These are phyloP conservation scores for Laothoe populi DNA, from an alignment of 2,888 invertebrate genomes.

Conservation along the genomic window DNA sequence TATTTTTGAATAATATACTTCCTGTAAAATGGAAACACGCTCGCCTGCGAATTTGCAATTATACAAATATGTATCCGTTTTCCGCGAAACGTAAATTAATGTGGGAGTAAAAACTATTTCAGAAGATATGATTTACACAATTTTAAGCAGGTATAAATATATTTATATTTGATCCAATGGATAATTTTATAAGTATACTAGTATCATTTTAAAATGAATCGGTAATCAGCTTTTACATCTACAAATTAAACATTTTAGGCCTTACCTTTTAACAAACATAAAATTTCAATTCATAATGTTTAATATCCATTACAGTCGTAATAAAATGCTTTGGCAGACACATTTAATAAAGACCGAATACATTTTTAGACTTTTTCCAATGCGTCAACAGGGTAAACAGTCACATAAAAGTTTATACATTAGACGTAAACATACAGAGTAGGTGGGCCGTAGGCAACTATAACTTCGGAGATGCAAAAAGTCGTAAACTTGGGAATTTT, in stretches of 20 bases:
- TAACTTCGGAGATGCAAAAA: conserved; percentile 31
- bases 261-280: not conserved
- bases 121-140: not conserved
- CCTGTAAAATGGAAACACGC: conserved; percentile 2
- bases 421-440: conserved; percentile 21
- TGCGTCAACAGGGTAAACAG: not conserved
- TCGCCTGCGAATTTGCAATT: not conserved
- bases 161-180: too few species aligned
- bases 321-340: conserved; percentile 4
- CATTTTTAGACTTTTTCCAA: conserved; percentile 10
- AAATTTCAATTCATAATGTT: conserved; percentile 21
- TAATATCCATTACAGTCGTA: conserved; percentile 22
- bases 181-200: too few species aligned
- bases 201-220: not conserved
- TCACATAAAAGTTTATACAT: conserved; percentile 19
- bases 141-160: too few species aligned
- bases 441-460: conserved; percentile 24
- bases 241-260: not conserved
- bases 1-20: not conserved
- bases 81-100: not conserved
- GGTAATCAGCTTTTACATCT: not conserved
- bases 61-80: not conserved
- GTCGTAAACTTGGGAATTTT: conserved; percentile 42
- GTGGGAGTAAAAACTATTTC: not conserved
- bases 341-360: not conserved